Percentiles rank a stretch among this genome's conserved stretches.
Conservation (phyloP, 2,888 invertebrate species). For the Drosophila neotestacea region DNA sequence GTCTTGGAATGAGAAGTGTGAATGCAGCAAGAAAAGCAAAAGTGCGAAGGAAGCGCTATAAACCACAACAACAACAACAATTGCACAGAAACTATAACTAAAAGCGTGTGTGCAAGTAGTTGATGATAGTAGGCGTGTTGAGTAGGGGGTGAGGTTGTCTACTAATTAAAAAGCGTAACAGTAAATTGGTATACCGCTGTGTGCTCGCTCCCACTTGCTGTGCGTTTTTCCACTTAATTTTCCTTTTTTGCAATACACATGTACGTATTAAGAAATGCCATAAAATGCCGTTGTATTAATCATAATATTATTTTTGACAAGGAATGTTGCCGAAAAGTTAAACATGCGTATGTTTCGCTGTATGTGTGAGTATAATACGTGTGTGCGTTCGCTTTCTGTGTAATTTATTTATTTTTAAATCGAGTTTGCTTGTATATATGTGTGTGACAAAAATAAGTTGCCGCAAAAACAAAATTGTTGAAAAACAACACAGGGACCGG, state of each 20-base stretch:
- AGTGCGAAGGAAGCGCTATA: conserved; percentile 58
- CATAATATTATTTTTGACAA: conserved; percentile 74
- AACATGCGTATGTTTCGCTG: conserved; percentile 43
- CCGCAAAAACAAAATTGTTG: conserved; percentile 70
- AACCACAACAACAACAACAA: conserved; percentile 48
- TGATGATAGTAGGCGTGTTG: conserved; percentile 9
- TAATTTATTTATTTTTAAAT: conserved; percentile 81
- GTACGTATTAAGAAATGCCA: conserved; percentile 58
- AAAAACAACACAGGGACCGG: conserved; percentile 58
- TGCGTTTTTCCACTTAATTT: conserved; percentile 29
- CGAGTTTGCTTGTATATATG: conserved; percentile 48
- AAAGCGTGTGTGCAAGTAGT: conserved; percentile 21
- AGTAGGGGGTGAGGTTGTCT: conserved; percentile 29
- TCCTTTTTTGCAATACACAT: conserved; percentile 5
- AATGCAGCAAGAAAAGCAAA: conserved; percentile 59
- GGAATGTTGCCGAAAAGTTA: conserved; percentile 64
- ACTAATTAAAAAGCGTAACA: conserved; percentile 77
- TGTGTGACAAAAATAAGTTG: conserved; percentile 75
- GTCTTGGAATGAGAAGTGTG: conserved; percentile 29
- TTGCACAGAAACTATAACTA: conserved; percentile 42
- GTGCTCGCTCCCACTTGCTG: conserved; percentile 65
- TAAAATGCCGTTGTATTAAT: conserved; percentile 75
- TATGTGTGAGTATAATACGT: conserved; percentile 12
- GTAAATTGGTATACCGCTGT: conserved; percentile 78
- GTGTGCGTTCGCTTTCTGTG: conserved; percentile 57